Conservation (phyloP, 2,797 vertebrate species). For the Dipus sagitta region DNA sequence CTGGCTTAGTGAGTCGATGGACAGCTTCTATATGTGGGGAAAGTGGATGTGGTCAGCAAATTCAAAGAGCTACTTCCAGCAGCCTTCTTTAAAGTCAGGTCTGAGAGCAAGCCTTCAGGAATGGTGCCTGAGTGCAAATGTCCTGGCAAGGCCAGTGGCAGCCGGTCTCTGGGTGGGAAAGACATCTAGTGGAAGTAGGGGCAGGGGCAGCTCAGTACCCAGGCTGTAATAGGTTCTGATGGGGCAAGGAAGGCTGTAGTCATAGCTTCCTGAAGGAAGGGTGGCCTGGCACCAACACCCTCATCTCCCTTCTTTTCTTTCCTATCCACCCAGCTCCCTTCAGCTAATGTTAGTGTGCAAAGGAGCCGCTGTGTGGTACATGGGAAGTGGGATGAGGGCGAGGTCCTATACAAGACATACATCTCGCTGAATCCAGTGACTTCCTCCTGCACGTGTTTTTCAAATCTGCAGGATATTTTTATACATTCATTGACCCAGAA, state of each 20-base stretch:
- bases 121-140: neutral
- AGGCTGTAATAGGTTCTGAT: neutral
- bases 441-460: constrained; percentile 27
- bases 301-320: neutral
- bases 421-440: neutral
- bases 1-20: constrained; percentile 20
- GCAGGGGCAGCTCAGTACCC: neutral
- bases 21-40: neutral
- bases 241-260: too few relatives aligned
- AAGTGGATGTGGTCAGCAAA: neutral
- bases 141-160: neutral
- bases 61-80: neutral
- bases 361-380: neutral
- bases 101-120: neutral
- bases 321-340: neutral
- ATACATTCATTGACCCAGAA: constrained; percentile 60
- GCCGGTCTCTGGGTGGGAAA: neutral
- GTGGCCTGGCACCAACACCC: neutral
- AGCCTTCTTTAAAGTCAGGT: neutral
- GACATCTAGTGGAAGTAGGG: neutral
- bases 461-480: constrained; percentile 59
- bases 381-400: too few relatives aligned
- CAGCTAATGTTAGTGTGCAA: neutral
- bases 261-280: neutral
- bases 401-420: neutral